Base-by-base conservation (phyloP, 2,113 vertebrate species). In the Pelvicachromis taeniatus region DNA sequence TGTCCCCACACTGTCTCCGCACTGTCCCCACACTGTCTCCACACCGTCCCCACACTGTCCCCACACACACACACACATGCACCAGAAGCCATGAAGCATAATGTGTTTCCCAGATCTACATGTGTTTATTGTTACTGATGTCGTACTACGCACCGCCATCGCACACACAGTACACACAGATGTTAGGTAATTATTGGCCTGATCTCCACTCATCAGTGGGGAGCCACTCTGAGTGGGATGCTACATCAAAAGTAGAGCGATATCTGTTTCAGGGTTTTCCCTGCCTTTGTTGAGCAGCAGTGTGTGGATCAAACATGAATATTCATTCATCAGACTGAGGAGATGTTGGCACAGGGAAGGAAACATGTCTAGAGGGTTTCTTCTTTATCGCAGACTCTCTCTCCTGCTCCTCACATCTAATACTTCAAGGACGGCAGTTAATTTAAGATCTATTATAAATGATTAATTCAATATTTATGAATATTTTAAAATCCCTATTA, bases 391-490 rank as follows among this genome's bases (percentile, higher is more conserved):
- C 86, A 87, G 75, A 55, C 90, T 85, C 65, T 81, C 88, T 82
- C 88, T 78, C 86, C 79, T 26, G 68, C 92, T 87, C 50, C 84
- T 91, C 92, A 92, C 93, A 95, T 95, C 95, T 94, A 93, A 93
- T 93, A 96, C 95, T 95, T 96, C 95, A 96, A 96, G 95, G 94
- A 95, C 90, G 70, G 88, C 88, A 84, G 90, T 95, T 96, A 96
- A 96, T 96, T 96, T 96, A 95, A 96, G 95, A 96, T 96, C 94
- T 95, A 94, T 95, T 96, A 96, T 96, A 95, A 96, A 96, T 96
- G 95, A 96, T 96, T 96, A 95, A 96, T 96, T 95, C 92, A 96
- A 96, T 96, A 96, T 96, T 96, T 96, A 96, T 96, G 95, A 96
- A 96, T 95, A 96, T 96, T 96, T 96, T 94, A 96, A 95, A 93